Conservation (phyloP, 2,797 vertebrate species). For the Rallus crepitans region DNA sequence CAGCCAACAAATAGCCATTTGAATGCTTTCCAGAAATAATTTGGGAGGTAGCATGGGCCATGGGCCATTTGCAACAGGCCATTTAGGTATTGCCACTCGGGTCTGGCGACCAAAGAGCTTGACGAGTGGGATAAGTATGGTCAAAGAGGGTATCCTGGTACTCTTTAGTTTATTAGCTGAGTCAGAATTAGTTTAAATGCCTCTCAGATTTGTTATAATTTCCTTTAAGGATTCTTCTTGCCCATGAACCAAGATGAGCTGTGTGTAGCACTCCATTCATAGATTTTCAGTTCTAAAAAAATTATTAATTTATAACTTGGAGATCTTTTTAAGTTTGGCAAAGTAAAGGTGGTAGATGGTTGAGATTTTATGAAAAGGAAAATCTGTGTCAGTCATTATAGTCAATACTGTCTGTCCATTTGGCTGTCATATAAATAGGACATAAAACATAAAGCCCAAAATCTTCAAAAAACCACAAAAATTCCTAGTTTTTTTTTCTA, state of each 20-base stretch:
- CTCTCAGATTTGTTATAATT: neutral
- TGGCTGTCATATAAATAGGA: neutral
- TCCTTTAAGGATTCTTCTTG: neutral
- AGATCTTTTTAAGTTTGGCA: neutral
- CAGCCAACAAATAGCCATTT: neutral
- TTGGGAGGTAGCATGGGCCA: neutral
- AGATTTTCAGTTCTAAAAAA: neutral
- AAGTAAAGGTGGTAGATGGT: neutral
- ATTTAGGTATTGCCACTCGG: neutral
- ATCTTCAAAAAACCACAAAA: neutral
- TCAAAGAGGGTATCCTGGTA: neutral
- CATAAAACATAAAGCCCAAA: neutral
- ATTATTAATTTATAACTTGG: neutral
- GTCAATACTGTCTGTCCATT: neutral
- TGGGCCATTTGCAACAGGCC: neutral
- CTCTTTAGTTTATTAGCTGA: neutral
- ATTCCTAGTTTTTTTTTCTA: neutral
- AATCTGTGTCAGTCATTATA: neutral
- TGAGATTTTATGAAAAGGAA: neutral
- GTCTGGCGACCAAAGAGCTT: neutral
- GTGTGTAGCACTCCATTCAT: neutral
- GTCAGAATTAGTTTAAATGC: neutral
- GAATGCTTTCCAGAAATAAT: neutral
- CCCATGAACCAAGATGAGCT: neutral
- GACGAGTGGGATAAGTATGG: neutral